These are phyloP conservation scores for Dendrocopos noguchii DNA, from an alignment of 2,113 vertebrate species.

Conservation along the genomic window DNA sequence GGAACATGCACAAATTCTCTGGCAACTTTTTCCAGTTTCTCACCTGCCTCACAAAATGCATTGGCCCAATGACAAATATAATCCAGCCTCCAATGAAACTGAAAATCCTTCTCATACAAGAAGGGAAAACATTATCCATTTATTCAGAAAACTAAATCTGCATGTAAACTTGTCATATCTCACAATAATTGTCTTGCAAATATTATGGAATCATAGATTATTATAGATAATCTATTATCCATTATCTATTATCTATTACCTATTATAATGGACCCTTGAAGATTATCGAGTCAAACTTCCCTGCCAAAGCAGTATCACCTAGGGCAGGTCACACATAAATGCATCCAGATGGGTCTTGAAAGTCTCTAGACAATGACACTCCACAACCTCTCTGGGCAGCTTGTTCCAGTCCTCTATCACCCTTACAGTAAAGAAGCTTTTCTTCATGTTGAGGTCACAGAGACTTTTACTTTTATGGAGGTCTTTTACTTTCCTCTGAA, in stretches of 20 bases:
- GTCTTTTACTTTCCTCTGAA: not conserved
- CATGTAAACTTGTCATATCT: not conserved
- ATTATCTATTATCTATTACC: too few species aligned
- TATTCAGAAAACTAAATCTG: not conserved
- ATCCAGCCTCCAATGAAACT: not conserved
- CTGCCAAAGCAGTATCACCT: too few species aligned
- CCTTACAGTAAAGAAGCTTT: too few species aligned
- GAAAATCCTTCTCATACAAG: not conserved
- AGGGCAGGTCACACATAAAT: too few species aligned
- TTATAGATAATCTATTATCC: too few species aligned
- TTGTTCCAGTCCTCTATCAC: too few species aligned
- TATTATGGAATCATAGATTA: not conserved
- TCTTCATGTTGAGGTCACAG: too few species aligned
- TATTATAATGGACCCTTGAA: too few species aligned
- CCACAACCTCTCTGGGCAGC: too few species aligned
- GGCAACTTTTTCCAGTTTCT: not conserved
- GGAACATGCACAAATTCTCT: not conserved
- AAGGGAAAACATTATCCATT: fast-evolving
- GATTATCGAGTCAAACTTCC: too few species aligned
- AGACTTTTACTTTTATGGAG: not conserved
- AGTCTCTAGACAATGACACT: too few species aligned
- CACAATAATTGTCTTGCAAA: not conserved
- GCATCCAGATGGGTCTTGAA: too few species aligned
- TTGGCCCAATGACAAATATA: not conserved
- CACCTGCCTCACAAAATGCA: not conserved